phyloP scores from a whole-genome alignment of 2,888 invertebrate species.

The Amphipoea oculea region DNA sequence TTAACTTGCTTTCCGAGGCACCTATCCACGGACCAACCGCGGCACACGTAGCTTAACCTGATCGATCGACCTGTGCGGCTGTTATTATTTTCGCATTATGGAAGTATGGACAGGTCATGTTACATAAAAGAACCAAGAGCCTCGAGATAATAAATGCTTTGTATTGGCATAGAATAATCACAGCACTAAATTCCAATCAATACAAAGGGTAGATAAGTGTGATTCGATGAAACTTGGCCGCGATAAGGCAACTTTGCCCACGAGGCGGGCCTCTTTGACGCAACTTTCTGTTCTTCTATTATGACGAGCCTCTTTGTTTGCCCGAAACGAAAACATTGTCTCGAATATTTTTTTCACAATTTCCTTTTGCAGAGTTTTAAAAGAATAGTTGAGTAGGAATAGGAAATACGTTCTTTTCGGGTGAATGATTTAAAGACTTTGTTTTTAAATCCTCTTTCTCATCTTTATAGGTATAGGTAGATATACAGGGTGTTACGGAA shows the following conservation, averaged over 20 bases:
- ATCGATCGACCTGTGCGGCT: not conserved
- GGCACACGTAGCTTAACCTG: too few relatives aligned
- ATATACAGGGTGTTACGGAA: not conserved
- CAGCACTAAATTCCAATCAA: conserved; percentile 77
- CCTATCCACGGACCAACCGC: too few relatives aligned
- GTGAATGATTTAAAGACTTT: conserved; percentile 27
- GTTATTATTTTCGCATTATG: not conserved
- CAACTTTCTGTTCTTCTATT: conserved; percentile 80
- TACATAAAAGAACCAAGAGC: conserved; percentile 6
- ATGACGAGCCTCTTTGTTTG: conserved; percentile 82
- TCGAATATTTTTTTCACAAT: conserved; percentile 77
- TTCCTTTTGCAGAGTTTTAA: conserved; percentile 72
- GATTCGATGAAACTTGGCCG: conserved; percentile 78
- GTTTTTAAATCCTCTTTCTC: conserved; percentile 38
- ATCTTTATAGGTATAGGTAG: not conserved
- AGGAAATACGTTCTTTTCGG: conserved; percentile 70
- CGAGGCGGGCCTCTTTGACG: conserved; percentile 74
- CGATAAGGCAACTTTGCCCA: conserved; percentile 81
- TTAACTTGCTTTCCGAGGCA: too few relatives aligned
- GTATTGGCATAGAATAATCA: conserved; percentile 40
- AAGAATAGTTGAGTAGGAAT: conserved; percentile 72
- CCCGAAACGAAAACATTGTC: conserved; percentile 80
- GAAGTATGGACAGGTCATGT: conserved; percentile 8
- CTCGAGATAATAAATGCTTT: conserved; percentile 36
- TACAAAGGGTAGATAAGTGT: conserved; percentile 82